Percentiles rank a stretch among this genome's conserved stretches.
Evolutionary conservation across 2,888 invertebrate species (phyloP).

Genomic region (Melinaea marsaeus): DNA sequence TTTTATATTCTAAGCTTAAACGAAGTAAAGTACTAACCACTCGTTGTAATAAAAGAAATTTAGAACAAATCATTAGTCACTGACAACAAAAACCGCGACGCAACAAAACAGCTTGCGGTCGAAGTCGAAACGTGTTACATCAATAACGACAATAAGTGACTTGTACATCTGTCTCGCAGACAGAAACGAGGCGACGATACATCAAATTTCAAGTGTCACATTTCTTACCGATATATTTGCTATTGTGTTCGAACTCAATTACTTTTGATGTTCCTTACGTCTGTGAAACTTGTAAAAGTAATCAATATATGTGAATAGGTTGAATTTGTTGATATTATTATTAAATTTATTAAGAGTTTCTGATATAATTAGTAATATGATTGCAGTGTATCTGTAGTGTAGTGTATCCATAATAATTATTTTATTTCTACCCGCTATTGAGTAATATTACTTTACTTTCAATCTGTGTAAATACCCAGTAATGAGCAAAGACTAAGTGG

Average conservation of each 20-base stretch:
- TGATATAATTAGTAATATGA: no score
- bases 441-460: no score
- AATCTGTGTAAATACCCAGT: no score
- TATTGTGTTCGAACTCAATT: constrained; percentile 7
- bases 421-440: no score
- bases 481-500: no score
- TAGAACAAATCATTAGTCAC: constrained; percentile 18
- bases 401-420: no score
- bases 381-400: no score
- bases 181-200: constrained; percentile 18
- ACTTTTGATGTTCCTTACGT: background rate
- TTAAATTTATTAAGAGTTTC: no score
- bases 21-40: background rate
- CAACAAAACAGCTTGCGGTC: constrained; percentile 10
- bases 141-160: constrained; percentile 7
- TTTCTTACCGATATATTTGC: constrained; percentile 4
- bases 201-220: constrained; percentile 18
- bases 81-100: constrained; percentile 11
- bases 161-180: constrained; percentile 22
- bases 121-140: constrained; percentile 8
- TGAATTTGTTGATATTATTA: no score
- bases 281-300: background rate
- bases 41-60: constrained; percentile 1
- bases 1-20: background rate
- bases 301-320: background rate